These are phyloP conservation scores for Sanderia malayensis DNA, from an alignment of 30 jellyfish, hydroid and myxozoan genomes.

Conservation along the genomic window DNA sequence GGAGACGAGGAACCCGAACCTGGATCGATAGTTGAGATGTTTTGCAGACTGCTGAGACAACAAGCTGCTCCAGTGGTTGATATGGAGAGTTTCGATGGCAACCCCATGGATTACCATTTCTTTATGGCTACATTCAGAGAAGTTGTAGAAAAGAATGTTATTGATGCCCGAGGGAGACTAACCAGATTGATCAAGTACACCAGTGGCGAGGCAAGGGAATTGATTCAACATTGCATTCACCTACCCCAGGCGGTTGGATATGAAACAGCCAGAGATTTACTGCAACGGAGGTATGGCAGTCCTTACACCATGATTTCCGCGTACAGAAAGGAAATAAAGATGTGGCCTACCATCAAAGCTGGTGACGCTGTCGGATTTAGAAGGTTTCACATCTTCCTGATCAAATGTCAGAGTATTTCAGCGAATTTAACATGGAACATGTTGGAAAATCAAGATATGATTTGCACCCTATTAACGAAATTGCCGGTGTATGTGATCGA, in stretches of 20 bases:
- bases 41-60: conserved; percentile 6
- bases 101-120: conserved; percentile 36
- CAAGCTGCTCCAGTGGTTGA: conserved; percentile 48
- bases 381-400: conserved; percentile 2
- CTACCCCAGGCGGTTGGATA: conserved; percentile 23
- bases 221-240: conserved; percentile 28
- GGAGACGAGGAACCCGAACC: not conserved
- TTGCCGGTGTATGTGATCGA: conserved; percentile 1
- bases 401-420: conserved; percentile 15
- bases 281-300: conserved; percentile 37
- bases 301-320: conserved; percentile 16
- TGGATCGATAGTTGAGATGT: not conserved
- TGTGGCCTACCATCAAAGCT: conserved; percentile 14
- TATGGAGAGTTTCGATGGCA: conserved; percentile 37
- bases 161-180: conserved; percentile 24
- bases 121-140: conserved; percentile 24
- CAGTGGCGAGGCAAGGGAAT: conserved; percentile 36
- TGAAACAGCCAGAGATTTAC: conserved; percentile 40
- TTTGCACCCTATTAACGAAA: conserved; percentile 3
- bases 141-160: conserved; percentile 30
- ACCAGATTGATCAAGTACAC: conserved; percentile 26
- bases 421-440: conserved; percentile 7
- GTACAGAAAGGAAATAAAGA: not conserved
- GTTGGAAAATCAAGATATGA: conserved; percentile 8
- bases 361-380: not conserved